Evolutionary conservation across 2,888 invertebrate genomes (phyloP), one percentile per base, ranked within the genome.

Genomic region (Synergus umbraculus): DNA sequence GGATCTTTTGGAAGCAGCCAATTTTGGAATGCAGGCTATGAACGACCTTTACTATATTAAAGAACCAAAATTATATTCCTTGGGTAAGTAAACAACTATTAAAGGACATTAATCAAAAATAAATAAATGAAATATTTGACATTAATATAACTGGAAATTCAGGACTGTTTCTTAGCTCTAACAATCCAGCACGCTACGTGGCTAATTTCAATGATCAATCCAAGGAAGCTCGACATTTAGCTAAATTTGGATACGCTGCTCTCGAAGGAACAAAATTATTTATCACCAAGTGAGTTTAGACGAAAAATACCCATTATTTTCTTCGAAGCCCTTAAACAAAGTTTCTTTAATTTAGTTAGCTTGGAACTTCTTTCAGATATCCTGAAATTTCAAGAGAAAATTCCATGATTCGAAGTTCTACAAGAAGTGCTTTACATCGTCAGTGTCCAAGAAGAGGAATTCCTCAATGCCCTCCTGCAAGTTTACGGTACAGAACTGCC

Each of bases 131-230:
- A 18, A 18, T 10, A 10, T 3, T 9, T 10, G 9, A n/a, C 58
- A 18, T 18, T 18, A 18, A 58, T 9, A 58, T 18, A 58, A 10
- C 9, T 58, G 8, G 18, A 8, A 78, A 78, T 78, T 8, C 90
- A 96, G 96, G 96, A 69, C 91, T 96, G 7, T 94, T 94, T 92
- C 90, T 96, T 82, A 93, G 94, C 29, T 92, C 93, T 69, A 93
- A 94, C 69, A 94, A 95, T 87, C 96, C 96, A 8, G 96, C 95
- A 0, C 93, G 94, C 13, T 95, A 94, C 89, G 94, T 96, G 73
- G 96, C 96, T 0, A 94, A 95, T 0, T 96, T 96, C 92, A 96
- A 96, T 89, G 94, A 94, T 1, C 96, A 96, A 37, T 93, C 94
- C 1, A 94, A 94, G 67, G 94, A 94, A 88, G 94, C 95, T 0